Conservation (phyloP, 1,140 invertebrate genomes). For the Drosophila nigromelanica region DNA sequence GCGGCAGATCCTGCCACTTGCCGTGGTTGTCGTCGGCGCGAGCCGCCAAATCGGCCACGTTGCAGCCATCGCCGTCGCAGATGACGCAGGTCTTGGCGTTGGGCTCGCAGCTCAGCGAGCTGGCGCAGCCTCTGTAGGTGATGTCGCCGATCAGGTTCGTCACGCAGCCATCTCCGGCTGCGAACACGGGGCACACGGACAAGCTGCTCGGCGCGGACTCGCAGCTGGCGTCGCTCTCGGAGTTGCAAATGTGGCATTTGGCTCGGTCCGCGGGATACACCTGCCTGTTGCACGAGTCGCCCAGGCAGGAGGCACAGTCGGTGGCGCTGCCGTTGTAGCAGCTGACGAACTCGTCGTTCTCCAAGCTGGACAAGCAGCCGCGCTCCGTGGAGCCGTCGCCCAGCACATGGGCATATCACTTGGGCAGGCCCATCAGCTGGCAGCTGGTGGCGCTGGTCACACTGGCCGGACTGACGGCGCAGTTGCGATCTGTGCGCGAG, state of each 20-base stretch:
- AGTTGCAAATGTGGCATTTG: constrained; percentile 75
- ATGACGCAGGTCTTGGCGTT: constrained; percentile 56
- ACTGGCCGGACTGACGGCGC: constrained; percentile 52
- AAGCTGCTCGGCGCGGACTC: constrained; percentile 54
- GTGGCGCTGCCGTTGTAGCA: constrained; percentile 70
- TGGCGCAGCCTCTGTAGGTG: constrained; percentile 64
- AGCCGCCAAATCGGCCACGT: constrained; percentile 50
- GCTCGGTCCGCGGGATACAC: constrained; percentile 57
- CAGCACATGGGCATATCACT: constrained; percentile 70
- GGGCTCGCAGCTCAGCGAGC: constrained; percentile 61
- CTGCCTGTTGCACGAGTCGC: constrained; percentile 57
- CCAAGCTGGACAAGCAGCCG: constrained; percentile 72
- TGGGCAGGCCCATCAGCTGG: constrained; percentile 42
- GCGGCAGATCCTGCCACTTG: constrained; percentile 77
- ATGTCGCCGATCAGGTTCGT: constrained; percentile 59
- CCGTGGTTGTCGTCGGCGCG: constrained; percentile 67
- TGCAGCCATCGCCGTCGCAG: constrained; percentile 70
- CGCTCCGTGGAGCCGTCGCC: constrained; percentile 68
- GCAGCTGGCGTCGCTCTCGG: constrained; percentile 50
- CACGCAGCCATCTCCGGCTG: constrained; percentile 56
- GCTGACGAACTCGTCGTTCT: constrained; percentile 67
- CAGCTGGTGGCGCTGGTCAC: constrained; percentile 51
- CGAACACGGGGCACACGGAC: constrained; percentile 59
- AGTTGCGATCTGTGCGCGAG: constrained; percentile 67
- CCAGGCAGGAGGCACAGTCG: constrained; percentile 55